Conservation (phyloP, 2,113 vertebrate genomes). For the Equus przewalskii region DNA sequence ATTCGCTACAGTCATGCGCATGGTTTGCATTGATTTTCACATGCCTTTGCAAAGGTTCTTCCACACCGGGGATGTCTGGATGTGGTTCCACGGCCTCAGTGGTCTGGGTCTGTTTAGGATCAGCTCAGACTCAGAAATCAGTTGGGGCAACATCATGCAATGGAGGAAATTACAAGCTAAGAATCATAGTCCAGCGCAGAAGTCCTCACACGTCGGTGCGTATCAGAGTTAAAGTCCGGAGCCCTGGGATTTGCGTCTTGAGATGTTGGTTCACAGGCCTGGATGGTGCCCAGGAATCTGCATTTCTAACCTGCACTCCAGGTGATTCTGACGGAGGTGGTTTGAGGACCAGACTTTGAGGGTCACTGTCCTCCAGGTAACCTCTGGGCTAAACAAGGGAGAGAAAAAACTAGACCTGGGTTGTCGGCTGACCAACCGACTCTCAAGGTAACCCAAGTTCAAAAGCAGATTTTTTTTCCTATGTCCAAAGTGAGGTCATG, state of each 20-base stretch:
- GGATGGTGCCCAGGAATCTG: not conserved
- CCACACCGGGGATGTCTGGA: not conserved
- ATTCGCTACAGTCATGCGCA: not conserved
- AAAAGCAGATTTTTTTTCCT: not conserved
- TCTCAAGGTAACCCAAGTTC: not conserved
- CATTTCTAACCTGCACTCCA: not conserved
- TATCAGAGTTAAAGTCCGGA: not conserved
- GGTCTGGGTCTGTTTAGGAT: not conserved
- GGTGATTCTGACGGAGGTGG: not conserved
- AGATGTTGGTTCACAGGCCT: not conserved
- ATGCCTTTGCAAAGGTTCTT: not conserved
- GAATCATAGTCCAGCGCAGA: not conserved
- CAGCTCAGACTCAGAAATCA: not conserved
- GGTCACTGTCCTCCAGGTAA: not conserved
- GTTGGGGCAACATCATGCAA: not conserved
- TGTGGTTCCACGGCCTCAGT: not conserved
- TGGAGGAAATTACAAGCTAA: not conserved
- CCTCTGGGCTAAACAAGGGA: not conserved
- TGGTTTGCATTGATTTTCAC: not conserved
- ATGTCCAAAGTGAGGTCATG: not conserved
- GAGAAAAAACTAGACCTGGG: not conserved
- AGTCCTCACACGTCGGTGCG: not conserved
- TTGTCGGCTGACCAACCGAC: not conserved
- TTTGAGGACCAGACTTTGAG: not conserved
- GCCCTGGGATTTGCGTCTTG: not conserved